Conservation (phyloP, 2,888 invertebrate genomes). For the Julus scanicus region DNA sequence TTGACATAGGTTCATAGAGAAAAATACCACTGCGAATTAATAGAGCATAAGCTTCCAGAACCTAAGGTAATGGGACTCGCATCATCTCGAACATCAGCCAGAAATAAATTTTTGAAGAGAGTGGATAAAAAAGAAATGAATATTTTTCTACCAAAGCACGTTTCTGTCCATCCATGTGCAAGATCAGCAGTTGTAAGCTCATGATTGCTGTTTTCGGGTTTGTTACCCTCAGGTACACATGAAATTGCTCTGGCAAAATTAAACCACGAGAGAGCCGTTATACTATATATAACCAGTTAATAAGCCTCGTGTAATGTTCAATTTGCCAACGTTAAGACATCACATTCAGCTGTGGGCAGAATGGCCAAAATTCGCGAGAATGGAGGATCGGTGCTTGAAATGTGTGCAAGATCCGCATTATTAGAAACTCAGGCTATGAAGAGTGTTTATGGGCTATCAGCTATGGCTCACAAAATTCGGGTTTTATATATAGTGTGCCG, state of each 20-base stretch:
- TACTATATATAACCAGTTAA: not conserved
- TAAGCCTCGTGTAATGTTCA: not conserved
- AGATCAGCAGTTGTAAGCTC: not conserved
- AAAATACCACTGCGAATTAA: too few species aligned
- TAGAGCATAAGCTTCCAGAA: too few species aligned
- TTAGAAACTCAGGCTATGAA: not conserved
- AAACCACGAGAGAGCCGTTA: not conserved
- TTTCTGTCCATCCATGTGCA: not conserved
- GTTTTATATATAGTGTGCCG: not conserved
- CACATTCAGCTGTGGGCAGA: not conserved
- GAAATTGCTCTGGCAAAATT: not conserved
- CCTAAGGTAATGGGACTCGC: too few species aligned
- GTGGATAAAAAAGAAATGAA: too few species aligned
- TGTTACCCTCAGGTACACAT: too few species aligned
- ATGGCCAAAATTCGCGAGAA: not conserved
- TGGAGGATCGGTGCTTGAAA: not conserved
- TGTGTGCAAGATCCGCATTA: not conserved
- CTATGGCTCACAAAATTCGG: not conserved
- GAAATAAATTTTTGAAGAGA: too few species aligned
- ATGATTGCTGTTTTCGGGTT: not conserved
- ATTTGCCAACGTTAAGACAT: not conserved
- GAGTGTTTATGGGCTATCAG: slow-evolving; percentile 11
- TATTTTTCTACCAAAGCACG: too few species aligned
- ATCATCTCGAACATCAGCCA: too few species aligned
- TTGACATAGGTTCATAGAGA: too few species aligned